These are phyloP conservation scores for Axis porcinus DNA, from an alignment of 2,113 vertebrate genomes.

Conservation along the genomic window DNA sequence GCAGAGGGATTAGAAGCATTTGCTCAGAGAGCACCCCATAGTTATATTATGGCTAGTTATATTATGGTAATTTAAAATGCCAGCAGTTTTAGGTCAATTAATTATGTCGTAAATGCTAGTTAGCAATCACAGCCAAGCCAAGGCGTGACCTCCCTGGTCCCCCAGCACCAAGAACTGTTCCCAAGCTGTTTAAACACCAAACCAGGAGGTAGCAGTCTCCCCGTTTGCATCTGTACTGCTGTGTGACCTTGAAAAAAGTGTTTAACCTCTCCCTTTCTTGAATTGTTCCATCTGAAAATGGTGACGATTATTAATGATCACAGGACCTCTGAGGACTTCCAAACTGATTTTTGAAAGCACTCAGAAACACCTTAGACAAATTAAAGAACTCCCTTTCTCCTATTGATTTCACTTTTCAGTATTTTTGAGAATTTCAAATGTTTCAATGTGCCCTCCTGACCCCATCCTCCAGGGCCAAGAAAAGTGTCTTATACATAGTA, in stretches of 20 bases:
- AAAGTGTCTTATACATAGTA: constrained; percentile 35
- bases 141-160: background rate
- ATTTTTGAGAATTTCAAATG: background rate
- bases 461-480: background rate
- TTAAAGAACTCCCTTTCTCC: background rate
- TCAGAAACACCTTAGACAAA: background rate
- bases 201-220: background rate
- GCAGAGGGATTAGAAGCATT: background rate
- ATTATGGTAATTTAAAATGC: background rate
- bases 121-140: background rate
- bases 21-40: background rate
- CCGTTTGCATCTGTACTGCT: background rate
- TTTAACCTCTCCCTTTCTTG: background rate
- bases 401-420: background rate
- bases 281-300: background rate
- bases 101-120: background rate
- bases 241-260: background rate
- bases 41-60: background rate
- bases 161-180: background rate
- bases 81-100: background rate
- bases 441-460: background rate
- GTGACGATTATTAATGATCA: background rate
- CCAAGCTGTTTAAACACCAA: background rate
- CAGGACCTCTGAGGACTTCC: background rate
- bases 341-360: background rate